Base-by-base conservation (phyloP, 2,113 vertebrate genomes). In the Neodontobutis hainanensis region DNA sequence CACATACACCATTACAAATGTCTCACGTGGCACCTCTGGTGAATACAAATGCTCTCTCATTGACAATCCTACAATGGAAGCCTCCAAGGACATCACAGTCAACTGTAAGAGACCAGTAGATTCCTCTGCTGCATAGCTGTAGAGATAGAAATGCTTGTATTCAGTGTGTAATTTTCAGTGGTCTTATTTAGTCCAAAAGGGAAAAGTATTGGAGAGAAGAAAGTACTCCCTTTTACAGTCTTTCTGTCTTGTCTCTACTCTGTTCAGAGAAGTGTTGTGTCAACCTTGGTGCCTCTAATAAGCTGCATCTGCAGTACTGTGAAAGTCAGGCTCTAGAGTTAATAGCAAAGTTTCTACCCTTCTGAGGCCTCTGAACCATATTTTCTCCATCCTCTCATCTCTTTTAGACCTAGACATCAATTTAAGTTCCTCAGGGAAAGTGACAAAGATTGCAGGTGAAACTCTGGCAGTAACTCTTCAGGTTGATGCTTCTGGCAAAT, bases 1-100 rank as follows among this genome's bases (percentile, higher is more conserved):
- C 70, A 88, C 78, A 12, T 94, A 94, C 8, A 11, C 82, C 16
- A 76, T 99, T 85, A 82, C 77, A 4, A 90, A 93, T 19, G 92
- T 97, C 70, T 93, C 90, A 9, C 93, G 95, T 56, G 90, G 94
- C 55, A 78, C 88, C 48, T 93, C 92, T 1, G 96, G 96, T 56
- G 93, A 95, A 84, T 98, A 98, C 86, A 95, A 89, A 81, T 99
- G 97, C 77, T 95, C 96, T 11, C 92, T 96, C 56, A 77, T 69
- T 59, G 92, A 95, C 78, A 82, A 91, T 78, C 90, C 89, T 47
- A 85, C 91, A 70, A 89, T 94, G 73, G 91, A 92, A 12, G 79
- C 72, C 12, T 88, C 94, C 0, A 83, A 86, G 51, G 73, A 88
- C 68, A 83, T 99, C 86, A 94, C 90, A 0, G 92, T 99, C 51